These are phyloP conservation scores for Pseudeuparius sepicola DNA, from an alignment of 2,888 invertebrate genomes.

Conservation along the genomic window DNA sequence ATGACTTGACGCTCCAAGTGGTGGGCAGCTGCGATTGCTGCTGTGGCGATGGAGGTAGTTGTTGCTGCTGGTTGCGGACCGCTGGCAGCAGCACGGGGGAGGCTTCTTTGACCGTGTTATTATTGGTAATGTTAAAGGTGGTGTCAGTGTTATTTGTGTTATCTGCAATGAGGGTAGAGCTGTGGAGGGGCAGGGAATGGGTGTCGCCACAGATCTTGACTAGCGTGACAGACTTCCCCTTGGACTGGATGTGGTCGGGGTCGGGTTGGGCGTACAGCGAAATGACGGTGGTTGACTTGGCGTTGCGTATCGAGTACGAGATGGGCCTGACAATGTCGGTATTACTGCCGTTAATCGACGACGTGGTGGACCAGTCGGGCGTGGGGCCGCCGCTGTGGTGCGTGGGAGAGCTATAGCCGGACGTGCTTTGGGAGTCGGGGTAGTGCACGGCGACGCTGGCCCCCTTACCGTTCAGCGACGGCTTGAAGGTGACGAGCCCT, in stretches of 20 bases:
- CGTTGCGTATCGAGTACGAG: constrained; percentile 39
- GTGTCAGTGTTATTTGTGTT: too few species aligned
- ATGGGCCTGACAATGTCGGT: constrained; percentile 32
- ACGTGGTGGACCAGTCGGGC: constrained; percentile 37
- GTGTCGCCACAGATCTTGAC: constrained; percentile 36
- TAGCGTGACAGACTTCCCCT: constrained; percentile 38
- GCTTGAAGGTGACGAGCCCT: constrained; percentile 32
- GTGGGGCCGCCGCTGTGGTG: constrained; percentile 32
- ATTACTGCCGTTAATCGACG: constrained; percentile 37
- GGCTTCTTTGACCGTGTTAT: not conserved
- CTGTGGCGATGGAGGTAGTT: constrained; percentile 9
- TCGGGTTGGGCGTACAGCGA: constrained; percentile 35
- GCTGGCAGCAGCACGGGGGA: not conserved
- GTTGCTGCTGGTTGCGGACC: not conserved
- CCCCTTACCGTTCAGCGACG: constrained; percentile 34
- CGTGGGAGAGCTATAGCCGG: constrained; percentile 43
- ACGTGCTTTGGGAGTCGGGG: constrained; percentile 41
- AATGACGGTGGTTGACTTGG: constrained; percentile 39
- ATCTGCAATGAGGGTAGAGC: constrained; percentile 19
- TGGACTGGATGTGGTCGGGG: too few species aligned
- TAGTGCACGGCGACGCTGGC: constrained; percentile 35
- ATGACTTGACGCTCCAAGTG: constrained; percentile 34
- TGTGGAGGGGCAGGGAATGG: constrained; percentile 20
- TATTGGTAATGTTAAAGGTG: too few species aligned
- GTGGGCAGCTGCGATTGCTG: too few species aligned